Evolutionary conservation across 2,113 vertebrate species (phyloP), one percentile per base, ranked within the genome.

Genomic region (Mohoua ochrocephala): DNA sequence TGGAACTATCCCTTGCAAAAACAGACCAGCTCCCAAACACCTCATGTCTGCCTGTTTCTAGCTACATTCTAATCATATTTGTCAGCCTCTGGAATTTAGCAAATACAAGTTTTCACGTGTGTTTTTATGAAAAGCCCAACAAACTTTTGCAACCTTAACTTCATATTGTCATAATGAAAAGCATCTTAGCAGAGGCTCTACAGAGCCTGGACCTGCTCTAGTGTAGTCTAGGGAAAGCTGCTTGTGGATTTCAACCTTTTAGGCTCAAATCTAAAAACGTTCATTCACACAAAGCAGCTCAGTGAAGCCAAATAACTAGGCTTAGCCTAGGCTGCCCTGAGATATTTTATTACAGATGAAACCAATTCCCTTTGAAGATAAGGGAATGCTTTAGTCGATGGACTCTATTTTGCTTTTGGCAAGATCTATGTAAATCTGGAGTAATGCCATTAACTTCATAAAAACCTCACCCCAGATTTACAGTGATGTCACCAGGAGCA

Each of bases 341-440:
- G 39, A 88, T 90, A 93, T 47, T 95, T 93, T 63, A 93, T 90
- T 93, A 90, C 59, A 96, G 70, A 95, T 91, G 50, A 91, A 94
- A 93, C 56, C 69, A 87, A 91, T 90, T 87, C 90, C 79, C 71
- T 91, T 79, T 92, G 95, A 96, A 95, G 82, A 97, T 69, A 93
- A 92, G 47, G 59, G 77, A 87, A 84, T 79, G 28, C 37, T 91
- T 95, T 69, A 93, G 67, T 15, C 0, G 1, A 85, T 64, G 57
- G 90, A 67, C 42, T 88, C 59, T 41, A 26, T 68, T 95, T 88
- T 67, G 79, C 52, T 96, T 93, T 94, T 88, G 60, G 88, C 75
- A 92, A 81, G 33, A 80, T 63, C 54, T 86, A 9, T 33, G 41
- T 81, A 96, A 93, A 91, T 84, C 76, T 96, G 84, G 87, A 96